A percentile compares a stretch with the other conserved stretches of the same genome.
Conservation (phyloP, 2,888 invertebrate genomes). For the Drosophila helvetica region DNA sequence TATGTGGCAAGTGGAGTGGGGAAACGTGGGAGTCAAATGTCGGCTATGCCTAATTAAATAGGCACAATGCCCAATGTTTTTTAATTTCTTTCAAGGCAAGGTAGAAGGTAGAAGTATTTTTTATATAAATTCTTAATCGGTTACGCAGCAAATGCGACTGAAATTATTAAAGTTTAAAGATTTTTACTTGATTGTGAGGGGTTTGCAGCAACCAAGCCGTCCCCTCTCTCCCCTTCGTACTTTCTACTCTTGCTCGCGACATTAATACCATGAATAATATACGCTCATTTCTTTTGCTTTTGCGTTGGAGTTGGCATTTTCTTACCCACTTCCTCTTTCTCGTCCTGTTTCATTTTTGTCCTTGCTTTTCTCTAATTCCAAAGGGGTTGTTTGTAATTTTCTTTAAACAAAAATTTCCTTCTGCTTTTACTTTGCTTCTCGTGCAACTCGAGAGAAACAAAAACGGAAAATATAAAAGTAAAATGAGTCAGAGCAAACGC, state of each 20-base stretch:
- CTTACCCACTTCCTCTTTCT: slow-evolving; percentile 20
- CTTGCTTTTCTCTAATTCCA: slow-evolving; percentile 55
- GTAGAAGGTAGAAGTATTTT: neutral
- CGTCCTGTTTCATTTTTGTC: slow-evolving; percentile 5
- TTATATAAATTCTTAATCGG: neutral
- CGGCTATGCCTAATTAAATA: neutral
- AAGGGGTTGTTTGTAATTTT: slow-evolving; percentile 80
- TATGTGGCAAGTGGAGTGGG: neutral
- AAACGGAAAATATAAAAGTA: slow-evolving; percentile 43
- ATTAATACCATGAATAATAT: slow-evolving; percentile 80
- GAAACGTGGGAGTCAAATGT: neutral
- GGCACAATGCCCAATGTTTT: neutral
- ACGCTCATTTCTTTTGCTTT: slow-evolving; percentile 77
- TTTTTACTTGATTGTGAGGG: neutral
- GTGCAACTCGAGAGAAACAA: slow-evolving; percentile 72
- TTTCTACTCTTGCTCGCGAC: slow-evolving; percentile 48
- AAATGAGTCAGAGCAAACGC: slow-evolving; percentile 69
- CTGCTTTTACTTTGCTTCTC: slow-evolving; percentile 72
- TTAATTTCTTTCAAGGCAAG: neutral
- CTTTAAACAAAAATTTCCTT: slow-evolving; percentile 74
- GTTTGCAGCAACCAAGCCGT: slow-evolving; percentile 14
- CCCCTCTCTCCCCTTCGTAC: neutral
- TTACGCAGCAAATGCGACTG: neutral
- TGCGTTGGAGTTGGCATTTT: slow-evolving; percentile 42
- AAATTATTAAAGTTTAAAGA: neutral